Base-by-base conservation (phyloP, 2,113 vertebrate species). In the Carassius auratus region DNA sequence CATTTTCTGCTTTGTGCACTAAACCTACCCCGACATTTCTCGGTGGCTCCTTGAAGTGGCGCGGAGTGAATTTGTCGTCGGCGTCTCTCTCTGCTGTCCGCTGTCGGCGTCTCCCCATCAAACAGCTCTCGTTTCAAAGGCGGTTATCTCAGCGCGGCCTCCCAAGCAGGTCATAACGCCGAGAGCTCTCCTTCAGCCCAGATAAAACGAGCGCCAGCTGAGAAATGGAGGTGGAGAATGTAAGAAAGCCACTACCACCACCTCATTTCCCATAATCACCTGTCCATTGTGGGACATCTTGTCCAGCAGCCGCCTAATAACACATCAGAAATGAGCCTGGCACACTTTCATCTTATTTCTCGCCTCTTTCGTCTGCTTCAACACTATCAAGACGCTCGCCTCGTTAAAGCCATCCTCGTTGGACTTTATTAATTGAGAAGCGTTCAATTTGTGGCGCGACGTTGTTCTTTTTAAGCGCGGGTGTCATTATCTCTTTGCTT, bases 101-200 rank as follows among this genome's bases (percentile, higher is more conserved):
- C 91, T 89, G 87, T 90, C 87, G 84, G 78, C 64, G 55, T 83
- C 76, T 83, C 88, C 89, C 88, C 91, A 90, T 94, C 93, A 93
- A 92, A 93, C 87, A 88, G 85, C 88, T 92, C 83, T 21, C 36
- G 87, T 93, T 94, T 94, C 90, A 92, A 92, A 93, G 92, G 80
- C 86, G 87, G 84, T 84, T 86, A 89, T 92, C 89, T 90, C 84
- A 19, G 3, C 66, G 26, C 66, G 52, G 88, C 85, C 55, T 85
- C 85, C 21, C 15, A n/a, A 33, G 45, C 42, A 81, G 57, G 57
- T 55, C 81, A 68, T 21, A 38, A 4, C 69, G 23, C 81, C 76
- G 23, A 33, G 19, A 74, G 38, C 75, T 76, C 33, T 74, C 79
- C 76, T 26, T 81, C 82, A 8, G 8, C 19, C 15, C 33, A 79